Evolutionary conservation across 2,888 invertebrate genomes (phyloP), one percentile per base, ranked within the genome.

Genomic region (Priocnemis perturbator): DNA sequence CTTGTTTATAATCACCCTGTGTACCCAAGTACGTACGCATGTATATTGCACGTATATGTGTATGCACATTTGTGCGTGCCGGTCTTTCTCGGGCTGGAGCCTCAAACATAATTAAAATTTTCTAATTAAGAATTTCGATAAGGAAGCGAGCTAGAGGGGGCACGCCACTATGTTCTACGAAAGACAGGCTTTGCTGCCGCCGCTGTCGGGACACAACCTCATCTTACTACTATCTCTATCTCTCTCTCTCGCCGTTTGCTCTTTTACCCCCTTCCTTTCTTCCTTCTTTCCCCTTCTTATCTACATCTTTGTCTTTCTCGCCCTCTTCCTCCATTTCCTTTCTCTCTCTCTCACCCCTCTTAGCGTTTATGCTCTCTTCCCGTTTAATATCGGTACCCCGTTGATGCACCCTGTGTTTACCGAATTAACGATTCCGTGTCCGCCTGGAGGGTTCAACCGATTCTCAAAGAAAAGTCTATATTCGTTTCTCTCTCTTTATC

Each of bases 81-180:
- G 45, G 55, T 57, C 60, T 19, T n/a, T 23, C 57, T 52, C 20
- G 3, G 37, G 57, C n/a, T 60, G 64, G 69, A 79, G 79, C 80
- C 84, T 83, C 85, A 79, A 87, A 87, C 87, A 88, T 89, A 88
- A 89, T 89, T 89, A 88, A 89, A 88, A 88, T 88, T 88, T 88
- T 87, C 87, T 88, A 88, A 88, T 89, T 88, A 89, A 88, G 88
- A 88, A 88, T 88, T 88, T 87, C 85, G 87, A 88, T 86, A 87
- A 88, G 85, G 83, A 78, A 82, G 78, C 71, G 59, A 60, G 60
- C 53, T 56, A 15, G 23, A 11, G 2, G 37, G 37, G 4, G 37
- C 37, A 37, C 37, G 37, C 11, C 44, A 30, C 66, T 69, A 65
- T 53, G 66, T 55, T 65, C 60, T 30, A 65, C 60, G 64, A 66